Conservation (phyloP, 2,113 vertebrate genomes). For the Menura novaehollandiae region DNA sequence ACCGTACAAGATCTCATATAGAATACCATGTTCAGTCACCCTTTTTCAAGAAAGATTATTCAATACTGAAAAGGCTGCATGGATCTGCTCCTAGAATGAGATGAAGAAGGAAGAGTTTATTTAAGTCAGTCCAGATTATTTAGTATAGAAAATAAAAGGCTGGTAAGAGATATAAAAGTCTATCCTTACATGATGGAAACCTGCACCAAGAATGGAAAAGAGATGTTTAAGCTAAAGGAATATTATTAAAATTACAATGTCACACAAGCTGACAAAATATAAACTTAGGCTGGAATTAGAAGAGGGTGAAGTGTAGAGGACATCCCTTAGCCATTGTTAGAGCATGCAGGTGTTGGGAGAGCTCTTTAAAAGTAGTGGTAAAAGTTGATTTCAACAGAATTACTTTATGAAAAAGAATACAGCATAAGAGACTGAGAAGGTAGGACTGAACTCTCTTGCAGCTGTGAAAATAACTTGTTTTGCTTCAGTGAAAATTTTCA, state of each 20-base stretch:
- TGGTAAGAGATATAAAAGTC: not conserved
- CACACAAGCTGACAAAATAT: not conserved
- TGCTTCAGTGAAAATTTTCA: not conserved
- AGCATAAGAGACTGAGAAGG: not conserved
- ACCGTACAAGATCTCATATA: not conserved
- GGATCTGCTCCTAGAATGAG: not conserved
- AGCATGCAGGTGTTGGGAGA: not conserved
- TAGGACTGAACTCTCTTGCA: not conserved
- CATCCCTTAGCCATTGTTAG: not conserved
- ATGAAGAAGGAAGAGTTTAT: not conserved
- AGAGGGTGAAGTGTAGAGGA: fast-evolving
- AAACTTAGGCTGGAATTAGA: not conserved
- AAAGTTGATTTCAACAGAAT: not conserved
- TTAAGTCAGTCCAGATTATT: not conserved
- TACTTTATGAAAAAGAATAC: not conserved
- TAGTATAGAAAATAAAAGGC: not conserved
- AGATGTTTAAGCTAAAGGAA: not conserved
- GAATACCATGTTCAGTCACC: not conserved
- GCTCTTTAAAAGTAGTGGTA: not conserved
- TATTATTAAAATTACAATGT: not conserved
- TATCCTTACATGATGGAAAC: not conserved
- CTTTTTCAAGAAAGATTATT: not conserved
- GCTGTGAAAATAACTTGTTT: not conserved
- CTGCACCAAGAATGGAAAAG: not conserved
- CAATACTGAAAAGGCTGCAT: not conserved